Evolutionary conservation across 2,113 vertebrate species (phyloP), one percentile per base, ranked within the genome.

Genomic region (Vireo altiloquus): DNA sequence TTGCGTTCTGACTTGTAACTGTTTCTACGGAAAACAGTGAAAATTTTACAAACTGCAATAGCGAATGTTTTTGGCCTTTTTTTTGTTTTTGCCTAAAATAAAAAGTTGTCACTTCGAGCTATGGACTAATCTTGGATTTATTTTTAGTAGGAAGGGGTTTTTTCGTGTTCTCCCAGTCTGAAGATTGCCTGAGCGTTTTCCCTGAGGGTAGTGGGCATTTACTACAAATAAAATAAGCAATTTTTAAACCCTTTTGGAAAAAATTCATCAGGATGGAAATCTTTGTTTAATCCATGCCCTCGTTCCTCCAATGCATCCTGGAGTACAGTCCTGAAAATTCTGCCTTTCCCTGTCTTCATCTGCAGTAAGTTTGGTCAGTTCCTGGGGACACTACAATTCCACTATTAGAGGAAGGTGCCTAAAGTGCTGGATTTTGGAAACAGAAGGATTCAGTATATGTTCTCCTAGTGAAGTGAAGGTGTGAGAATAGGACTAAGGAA

Each of bases 1-100:
- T 95, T 79, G 70, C 80, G 13, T 95, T 96, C 93, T 90, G 94
- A 95, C 44, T 95, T 92, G 87, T 95, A 85, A 95, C 94, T 95
- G 87, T 97, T 97, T 96, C 57, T 91, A 72, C 21, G 76, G 91
- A 87, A 87, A 90, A 91, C 89, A 82, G 81, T 76, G 61, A 91
- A 42, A 79, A 80, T 69, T 91, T 95, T 97, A 94, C 72, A 84
- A 93, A 78, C 60, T 91, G 92, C 94, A 90, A 81, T 75, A 92
- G 92, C 7, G 94, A 95, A 96, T 95, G 91, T 83, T 95, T 91
- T 82, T 25, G 63, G 92, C 88, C 10, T 49, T 78, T 77, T 76
- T 39, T 63, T 57, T 57, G 70, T 88, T 82, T 88, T 78, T 49
- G 2, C 70, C 83, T 91, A 85, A 89, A 97, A 97, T 97, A 96